Base-by-base conservation (phyloP, 2,888 invertebrate species). In the Lycocerus yunnanus region DNA sequence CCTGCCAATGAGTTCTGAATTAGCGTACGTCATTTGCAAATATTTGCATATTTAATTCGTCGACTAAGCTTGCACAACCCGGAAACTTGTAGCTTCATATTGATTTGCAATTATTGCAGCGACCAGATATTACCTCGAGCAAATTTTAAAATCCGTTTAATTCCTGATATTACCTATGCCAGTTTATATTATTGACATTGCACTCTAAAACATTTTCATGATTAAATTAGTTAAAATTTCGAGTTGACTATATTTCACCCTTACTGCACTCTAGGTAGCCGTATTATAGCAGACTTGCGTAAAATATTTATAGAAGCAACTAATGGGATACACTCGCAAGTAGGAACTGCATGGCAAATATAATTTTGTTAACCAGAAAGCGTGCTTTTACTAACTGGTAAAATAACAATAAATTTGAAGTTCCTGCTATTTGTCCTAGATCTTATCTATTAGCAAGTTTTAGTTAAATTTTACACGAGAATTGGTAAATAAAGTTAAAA, bases 41-140 rank as follows among this genome's bases (percentile, higher is more conserved):
- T 75, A 71, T 75, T 75, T 75, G 60, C 69, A 72, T 69, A 67
- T 75, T 72, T 72, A 75, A 69, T 72, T 72, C 63, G 66, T 59
- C 63, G 60, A 72, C 60, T 58, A 27, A 60, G 67, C 67, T 67
- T 75, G 71, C 74, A 71, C 65, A 68, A 68, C 68, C 63, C 58
- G 68, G 68, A 71, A 74, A 73, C 68, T 72, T 60, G 68, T 66
- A 60, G 58, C 69, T 58, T 61, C 43, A 58, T 69, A 75, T 72
- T 61, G 72, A 75, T 75, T 72, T 68, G 61, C 66, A 60, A 69
- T 69, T 69, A 68, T 66, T 72, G 71, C 71, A 68, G 18, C 60
- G 58, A 24, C n/a, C 13, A 71, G 71, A 59, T 21, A 66, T 27
- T 43, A 43, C 43, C 43, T 43, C 43, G 43, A 43, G 43, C 43